Evolutionary conservation across 2,797 vertebrate genomes (phyloP).

Genomic region (Pipistrellus pygmaeus): DNA sequence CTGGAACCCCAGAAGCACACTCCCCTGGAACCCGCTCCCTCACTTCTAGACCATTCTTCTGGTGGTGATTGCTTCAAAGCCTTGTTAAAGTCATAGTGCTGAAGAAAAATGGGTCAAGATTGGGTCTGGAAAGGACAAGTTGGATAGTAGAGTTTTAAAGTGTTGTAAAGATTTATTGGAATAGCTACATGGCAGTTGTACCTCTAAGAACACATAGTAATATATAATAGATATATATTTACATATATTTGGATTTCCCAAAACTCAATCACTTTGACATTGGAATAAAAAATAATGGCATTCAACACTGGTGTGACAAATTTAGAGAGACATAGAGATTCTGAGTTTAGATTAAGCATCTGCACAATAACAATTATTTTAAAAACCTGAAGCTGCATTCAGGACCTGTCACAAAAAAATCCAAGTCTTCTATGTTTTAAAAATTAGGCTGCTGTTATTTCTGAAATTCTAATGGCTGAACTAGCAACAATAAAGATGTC

Average conservation of each 20-base stretch:
- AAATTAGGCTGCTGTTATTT: constrained; percentile 87
- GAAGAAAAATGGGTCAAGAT: constrained; percentile 42
- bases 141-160: constrained; percentile 29
- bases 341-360: constrained; percentile 69
- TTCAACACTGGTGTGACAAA: background rate
- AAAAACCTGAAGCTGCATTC: constrained; percentile 65
- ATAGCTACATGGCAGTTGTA: background rate
- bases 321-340: constrained; percentile 43
- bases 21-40: background rate
- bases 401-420: constrained; percentile 74
- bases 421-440: constrained; percentile 85
- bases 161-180: background rate
- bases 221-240: background rate
- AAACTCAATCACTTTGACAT: constrained; percentile 37
- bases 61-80: background rate
- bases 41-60: background rate
- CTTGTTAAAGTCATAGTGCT: constrained; percentile 42
- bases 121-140: constrained; percentile 49
- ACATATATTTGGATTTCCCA: background rate
- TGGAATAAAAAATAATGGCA: constrained; percentile 18
- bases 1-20: background rate
- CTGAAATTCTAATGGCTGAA: constrained; percentile 93
- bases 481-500: constrained; percentile 95
- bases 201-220: background rate
- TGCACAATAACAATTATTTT: constrained; percentile 73